Base-by-base conservation (phyloP, 2,797 vertebrate genomes). In the Scarus forsteni region DNA sequence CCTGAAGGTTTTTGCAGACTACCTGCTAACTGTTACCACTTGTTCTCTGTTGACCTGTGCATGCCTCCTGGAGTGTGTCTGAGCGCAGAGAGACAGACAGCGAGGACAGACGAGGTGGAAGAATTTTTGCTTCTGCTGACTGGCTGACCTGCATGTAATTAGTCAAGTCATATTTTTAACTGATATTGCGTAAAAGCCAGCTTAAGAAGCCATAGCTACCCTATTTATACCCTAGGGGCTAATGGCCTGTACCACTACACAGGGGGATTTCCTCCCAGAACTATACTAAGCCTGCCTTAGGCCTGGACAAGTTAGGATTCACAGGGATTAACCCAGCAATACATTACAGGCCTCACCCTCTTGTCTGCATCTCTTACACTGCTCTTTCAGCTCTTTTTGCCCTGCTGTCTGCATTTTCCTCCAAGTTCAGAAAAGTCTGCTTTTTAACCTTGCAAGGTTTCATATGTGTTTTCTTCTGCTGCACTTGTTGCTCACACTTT, bases 101-200 rank as follows among this genome's bases (percentile, higher is more conserved):
- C 13, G 13, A 34, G 52, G 27, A 45, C 68, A 69, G 69, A 71
- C 12, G 51, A 77, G 73, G 66, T 40, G 83, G 50, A 77, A 74
- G 73, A 82, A 66, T 89, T 80, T 85, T 87, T 86, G 79, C 76
- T 85, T 83, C 79, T 91, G 85, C 88, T 87, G 87, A 87, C 88
- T 87, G 77, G 80, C 75, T 90, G 90, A 89, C 87, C 82, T 83
- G 88, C 68, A 70, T 88, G 85, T 88, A 93, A 93, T 93, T 91
- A 94, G 90, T 82, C 73, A 61, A 89, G 90, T 91, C 88, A 93
- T 93, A 93, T 94, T 93, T 94, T 94, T 93, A 93, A 94, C 91
- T 89, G 89, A 92, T 93, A 92, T 84, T 92, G 91, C 87, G 87
- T 92, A 90, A 94, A 94, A 93, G 91, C 88, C 91, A 92, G 86